Base-by-base conservation (phyloP, 2,113 vertebrate species). In the Sapajus apella region DNA sequence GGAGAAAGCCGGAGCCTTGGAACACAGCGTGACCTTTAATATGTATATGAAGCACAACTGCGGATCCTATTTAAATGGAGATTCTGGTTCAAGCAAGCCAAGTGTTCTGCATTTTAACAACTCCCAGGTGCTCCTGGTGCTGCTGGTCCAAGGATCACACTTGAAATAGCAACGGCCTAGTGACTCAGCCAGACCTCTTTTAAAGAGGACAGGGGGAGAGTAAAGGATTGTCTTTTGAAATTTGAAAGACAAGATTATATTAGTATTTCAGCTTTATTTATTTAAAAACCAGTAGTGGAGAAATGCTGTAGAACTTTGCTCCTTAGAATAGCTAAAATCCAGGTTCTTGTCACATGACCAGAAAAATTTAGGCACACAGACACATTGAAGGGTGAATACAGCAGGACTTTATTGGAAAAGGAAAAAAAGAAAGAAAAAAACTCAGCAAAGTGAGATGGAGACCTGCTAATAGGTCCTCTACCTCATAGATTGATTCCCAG, bases 191-290 rank as follows among this genome's bases (percentile, higher is more conserved):
- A 16, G 52, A 52, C 16, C 27, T 77, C 20, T 91, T 85, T 94
- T 93, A 88, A 97, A 37, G 77, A 91, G 11, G 2, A 43, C 40
- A 2, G 1, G 20, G 8, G 66, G 1, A 13, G 58, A 5, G 20
- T 47, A 80, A 90, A 90, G 11, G 14, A 1, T 45, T 87, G 3
- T 84, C 16, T 94, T 80, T 66, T 84, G 61, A 84, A 88, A 85
- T 55, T 82, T 88, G 88, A 84, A 93, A 87, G 47, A 32, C 18
- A 96, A 88, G 8, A 91, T 93, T 90, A 73, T 84, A 58, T 85
- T 81, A 72, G 8, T 64, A 85, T 77, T 75, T 66, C 47, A 76
- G 55, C 27, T 86, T 82, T 73, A 81, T 86, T 68, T 91, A 91
- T 81, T 85, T 72, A 86, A 88, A 90, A 91, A 13, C 23, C 13